phyloP scores from a whole-genome alignment of 1,140 invertebrate genomes.

The Probaryconus sp. region DNA sequence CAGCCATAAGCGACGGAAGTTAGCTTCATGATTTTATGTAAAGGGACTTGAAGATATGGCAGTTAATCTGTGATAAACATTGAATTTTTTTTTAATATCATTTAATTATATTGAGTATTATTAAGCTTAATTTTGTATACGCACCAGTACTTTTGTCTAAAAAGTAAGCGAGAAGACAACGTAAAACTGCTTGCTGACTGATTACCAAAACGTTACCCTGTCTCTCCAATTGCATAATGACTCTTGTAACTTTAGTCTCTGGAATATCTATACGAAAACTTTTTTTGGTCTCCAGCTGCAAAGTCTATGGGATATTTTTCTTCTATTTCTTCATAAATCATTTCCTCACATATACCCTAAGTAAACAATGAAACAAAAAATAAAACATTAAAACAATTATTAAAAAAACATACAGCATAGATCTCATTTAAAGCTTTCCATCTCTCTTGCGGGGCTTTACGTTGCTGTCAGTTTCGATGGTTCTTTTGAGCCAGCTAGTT shows the following conservation, averaged over 20 bases:
- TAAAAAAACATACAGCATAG: constrained; percentile 88
- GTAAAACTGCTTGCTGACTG: constrained; percentile 97
- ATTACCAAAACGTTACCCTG: constrained; percentile 99
- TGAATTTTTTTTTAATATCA: constrained; percentile 1
- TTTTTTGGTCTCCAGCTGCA: constrained; percentile 93
- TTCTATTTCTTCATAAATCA: constrained; percentile 99
- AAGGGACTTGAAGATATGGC: constrained; percentile 93
- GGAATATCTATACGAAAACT: constrained; percentile 99
- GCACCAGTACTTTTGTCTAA: constrained; percentile 95
- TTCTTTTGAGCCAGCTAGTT: constrained; percentile 98
- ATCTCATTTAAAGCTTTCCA: constrained; percentile 99
- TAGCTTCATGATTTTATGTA: constrained; percentile 98
- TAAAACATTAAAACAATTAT: constrained; percentile 7
- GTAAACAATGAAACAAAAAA: not conserved
- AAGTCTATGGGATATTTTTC: constrained; percentile 97
- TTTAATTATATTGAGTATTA: not conserved
- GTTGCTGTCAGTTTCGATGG: constrained; percentile 94
- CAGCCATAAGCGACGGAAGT: constrained; percentile 99
- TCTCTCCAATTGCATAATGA: constrained; percentile 99
- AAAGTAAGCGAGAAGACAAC: constrained; percentile 98
- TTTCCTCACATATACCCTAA: constrained; percentile 99
- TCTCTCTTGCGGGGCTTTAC: constrained; percentile 96
- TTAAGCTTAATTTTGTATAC: not conserved
- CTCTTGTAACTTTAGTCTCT: constrained; percentile 97
- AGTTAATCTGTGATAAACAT: constrained; percentile 89